These are phyloP conservation scores for Lasioglossum calceatum DNA, from an alignment of 2,888 invertebrate genomes.

Conservation along the genomic window DNA sequence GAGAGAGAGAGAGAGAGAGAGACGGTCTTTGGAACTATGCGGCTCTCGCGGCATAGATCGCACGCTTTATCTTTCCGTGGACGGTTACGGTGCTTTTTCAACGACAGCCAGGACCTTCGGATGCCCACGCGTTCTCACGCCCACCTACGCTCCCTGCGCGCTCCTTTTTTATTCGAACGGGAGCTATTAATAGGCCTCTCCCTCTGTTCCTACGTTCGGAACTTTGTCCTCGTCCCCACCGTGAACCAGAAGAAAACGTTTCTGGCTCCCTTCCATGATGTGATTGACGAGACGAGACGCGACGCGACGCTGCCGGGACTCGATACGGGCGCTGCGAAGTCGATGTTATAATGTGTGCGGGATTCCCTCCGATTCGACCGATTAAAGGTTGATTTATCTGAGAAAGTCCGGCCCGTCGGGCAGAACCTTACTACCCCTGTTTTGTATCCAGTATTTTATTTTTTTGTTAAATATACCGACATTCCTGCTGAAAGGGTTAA, in stretches of 20 bases:
- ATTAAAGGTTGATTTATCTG: too few species aligned
- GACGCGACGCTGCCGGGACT: not conserved
- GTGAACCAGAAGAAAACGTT: not conserved
- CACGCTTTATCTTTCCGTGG: constrained; percentile 30
- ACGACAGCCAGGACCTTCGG: constrained; percentile 54
- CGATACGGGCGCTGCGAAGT: not conserved
- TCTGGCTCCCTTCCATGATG: constrained; percentile 3
- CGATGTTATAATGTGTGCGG: not conserved
- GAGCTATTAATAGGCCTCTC: constrained; percentile 2
- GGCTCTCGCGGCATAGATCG: constrained; percentile 16
- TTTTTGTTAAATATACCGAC: too few species aligned
- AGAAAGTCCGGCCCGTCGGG: too few species aligned
- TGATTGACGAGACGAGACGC: not conserved
- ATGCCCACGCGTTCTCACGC: constrained; percentile 59
- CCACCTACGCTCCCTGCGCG: constrained; percentile 29
- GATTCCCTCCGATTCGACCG: not conserved
- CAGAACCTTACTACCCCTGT: too few species aligned
- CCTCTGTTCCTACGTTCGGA: constrained; percentile 2
- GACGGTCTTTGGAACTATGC: not conserved
- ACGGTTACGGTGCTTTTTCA: constrained; percentile 42
- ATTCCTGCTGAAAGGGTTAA: too few species aligned
- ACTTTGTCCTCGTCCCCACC: constrained; percentile 12
- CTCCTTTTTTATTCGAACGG: constrained; percentile 45
- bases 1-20: not conserved
- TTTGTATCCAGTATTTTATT: too few species aligned